Percentiles rank a stretch among this genome's conserved stretches.
These are phyloP conservation scores for Hydrolagus colliei DNA, from an alignment of 2,797 vertebrate genomes.

Conservation along the genomic window DNA sequence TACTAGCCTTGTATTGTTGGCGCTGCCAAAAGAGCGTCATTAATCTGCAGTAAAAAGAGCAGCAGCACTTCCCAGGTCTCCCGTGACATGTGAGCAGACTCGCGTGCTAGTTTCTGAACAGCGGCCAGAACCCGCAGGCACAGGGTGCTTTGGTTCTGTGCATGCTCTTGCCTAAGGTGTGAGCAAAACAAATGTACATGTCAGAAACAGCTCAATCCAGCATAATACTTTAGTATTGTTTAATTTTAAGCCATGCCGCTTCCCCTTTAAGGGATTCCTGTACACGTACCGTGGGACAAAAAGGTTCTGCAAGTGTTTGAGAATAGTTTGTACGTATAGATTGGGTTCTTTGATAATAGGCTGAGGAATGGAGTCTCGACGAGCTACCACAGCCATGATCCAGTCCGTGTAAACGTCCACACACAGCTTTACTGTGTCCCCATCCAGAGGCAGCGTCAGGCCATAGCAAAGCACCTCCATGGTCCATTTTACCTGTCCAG, in stretches of 20 bases:
- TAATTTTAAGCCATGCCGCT: too few species aligned
- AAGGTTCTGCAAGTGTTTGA: conserved; percentile 81
- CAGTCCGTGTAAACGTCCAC: conserved; percentile 90
- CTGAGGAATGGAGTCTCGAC: conserved; percentile 76
- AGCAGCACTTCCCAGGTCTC: conserved; percentile 89
- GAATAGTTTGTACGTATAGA: conserved; percentile 80
- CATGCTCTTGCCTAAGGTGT: conserved; percentile 6
- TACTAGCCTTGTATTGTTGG: conserved; percentile 78
- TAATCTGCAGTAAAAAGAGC: conserved; percentile 83
- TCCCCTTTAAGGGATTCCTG: too few species aligned
- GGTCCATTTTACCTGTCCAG: conserved; percentile 82
- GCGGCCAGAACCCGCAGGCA: conserved; percentile 82
- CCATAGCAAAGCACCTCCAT: conserved; percentile 91
- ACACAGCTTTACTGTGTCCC: conserved; percentile 82
- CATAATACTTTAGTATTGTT: too few species aligned
- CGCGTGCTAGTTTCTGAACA: conserved; percentile 77
- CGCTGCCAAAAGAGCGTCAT: conserved; percentile 73
- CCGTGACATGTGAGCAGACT: conserved; percentile 69
- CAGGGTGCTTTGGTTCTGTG: conserved; percentile 68
- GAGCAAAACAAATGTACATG: neutral
- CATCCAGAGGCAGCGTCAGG: conserved; percentile 78
- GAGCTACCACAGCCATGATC: conserved; percentile 81
- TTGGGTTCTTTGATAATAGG: conserved; percentile 84
- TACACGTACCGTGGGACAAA: conserved; percentile 79
- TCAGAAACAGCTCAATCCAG: too few species aligned